Evolutionary conservation across 2,888 invertebrate species (phyloP).

Genomic region (Oxycera nigricornis): DNA sequence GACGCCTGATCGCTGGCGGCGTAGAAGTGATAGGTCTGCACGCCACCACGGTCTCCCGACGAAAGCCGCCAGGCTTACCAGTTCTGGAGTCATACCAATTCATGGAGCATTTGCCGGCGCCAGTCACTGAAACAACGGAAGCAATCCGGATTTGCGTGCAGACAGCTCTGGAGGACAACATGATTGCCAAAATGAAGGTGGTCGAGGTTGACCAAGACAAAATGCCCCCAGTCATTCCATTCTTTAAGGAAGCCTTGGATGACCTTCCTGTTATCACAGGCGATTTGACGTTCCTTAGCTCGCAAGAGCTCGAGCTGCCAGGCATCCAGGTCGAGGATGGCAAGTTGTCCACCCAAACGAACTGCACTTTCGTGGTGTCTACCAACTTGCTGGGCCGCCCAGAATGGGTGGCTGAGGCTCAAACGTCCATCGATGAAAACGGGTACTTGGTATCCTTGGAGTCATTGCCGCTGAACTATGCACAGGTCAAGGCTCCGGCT

Average conservation of each 20-base stretch:
- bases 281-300: conserved; percentile 66
- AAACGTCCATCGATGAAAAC: conserved; percentile 65
- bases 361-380: conserved; percentile 56
- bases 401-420: conserved; percentile 61
- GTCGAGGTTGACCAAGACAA: conserved; percentile 67
- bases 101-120: conserved; percentile 66
- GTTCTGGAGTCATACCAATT: conserved; percentile 79
- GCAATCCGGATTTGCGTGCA: conserved; percentile 71
- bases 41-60: conserved; percentile 76
- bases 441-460: conserved; percentile 71
- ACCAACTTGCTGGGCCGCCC: conserved; percentile 50
- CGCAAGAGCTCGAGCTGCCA: conserved; percentile 58
- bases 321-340: conserved; percentile 69
- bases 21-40: conserved; percentile 79
- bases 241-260: conserved; percentile 67
- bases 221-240: conserved; percentile 64
- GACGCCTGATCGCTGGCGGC: conserved; percentile 70
- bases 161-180: conserved; percentile 74
- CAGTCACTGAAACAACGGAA: conserved; percentile 57
- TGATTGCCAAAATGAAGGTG: conserved; percentile 68
- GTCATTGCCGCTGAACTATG: conserved; percentile 63
- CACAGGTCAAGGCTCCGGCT: conserved; percentile 50
- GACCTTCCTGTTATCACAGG: conserved; percentile 75
- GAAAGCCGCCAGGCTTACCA: conserved; percentile 73
- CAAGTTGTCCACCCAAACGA: conserved; percentile 62